Conservation (phyloP, 2,797 vertebrate species). For the Lutra lutra region DNA sequence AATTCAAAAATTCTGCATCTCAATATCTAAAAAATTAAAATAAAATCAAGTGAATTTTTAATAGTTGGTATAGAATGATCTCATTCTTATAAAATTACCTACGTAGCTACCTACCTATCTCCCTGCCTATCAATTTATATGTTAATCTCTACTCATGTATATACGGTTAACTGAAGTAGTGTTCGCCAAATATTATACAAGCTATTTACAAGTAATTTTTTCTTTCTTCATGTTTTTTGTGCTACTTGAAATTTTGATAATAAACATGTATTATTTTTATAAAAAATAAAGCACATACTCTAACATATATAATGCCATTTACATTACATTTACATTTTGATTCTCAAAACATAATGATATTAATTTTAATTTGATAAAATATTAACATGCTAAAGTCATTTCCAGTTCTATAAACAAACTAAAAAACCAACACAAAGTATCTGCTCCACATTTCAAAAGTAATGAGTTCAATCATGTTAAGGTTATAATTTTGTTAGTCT, state of each 20-base stretch:
- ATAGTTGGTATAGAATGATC: neutral
- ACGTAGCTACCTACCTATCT: neutral
- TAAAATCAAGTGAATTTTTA: constrained; percentile 50
- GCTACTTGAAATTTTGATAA: constrained; percentile 22
- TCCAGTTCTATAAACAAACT: constrained; percentile 81
- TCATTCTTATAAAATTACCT: constrained; percentile 12
- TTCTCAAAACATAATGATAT: constrained; percentile 67
- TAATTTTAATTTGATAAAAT: constrained; percentile 76
- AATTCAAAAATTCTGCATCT: constrained; percentile 35
- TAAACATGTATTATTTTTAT: constrained; percentile 2
- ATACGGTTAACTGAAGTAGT: neutral
- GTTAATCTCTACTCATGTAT: neutral
- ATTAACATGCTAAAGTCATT: constrained; percentile 77
- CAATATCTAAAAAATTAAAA: constrained; percentile 45
- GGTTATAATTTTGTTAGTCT: constrained; percentile 83
- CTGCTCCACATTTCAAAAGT: constrained; percentile 72
- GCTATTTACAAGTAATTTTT: constrained; percentile 21
- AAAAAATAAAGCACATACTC: constrained; percentile 7
- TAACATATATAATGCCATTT: constrained; percentile 61
- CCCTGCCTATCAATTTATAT: neutral
- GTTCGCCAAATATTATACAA: neutral
- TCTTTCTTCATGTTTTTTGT: constrained; percentile 22
- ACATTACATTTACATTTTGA: constrained; percentile 53
- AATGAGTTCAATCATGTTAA: constrained; percentile 80
- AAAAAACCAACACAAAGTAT: constrained; percentile 76